These are phyloP conservation scores for Marcusenius ussheri DNA, from an alignment of 2,113 vertebrate genomes.

Conservation along the genomic window DNA sequence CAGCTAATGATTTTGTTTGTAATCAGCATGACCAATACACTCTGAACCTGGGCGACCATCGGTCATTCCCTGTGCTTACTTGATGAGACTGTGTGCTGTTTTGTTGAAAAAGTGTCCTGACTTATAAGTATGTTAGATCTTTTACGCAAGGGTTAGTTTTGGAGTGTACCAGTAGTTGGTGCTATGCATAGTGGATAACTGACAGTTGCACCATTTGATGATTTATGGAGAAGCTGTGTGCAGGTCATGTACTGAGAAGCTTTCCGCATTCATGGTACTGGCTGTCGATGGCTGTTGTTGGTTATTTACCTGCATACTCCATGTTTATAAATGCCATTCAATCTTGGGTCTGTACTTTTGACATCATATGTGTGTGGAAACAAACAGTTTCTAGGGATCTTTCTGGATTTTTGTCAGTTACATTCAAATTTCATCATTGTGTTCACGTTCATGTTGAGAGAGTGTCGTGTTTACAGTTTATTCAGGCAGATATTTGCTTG, in stretches of 20 bases:
- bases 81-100: background rate
- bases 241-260: background rate
- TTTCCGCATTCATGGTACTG: background rate
- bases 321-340: background rate
- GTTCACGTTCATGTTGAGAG: background rate
- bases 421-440: background rate
- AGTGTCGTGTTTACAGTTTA: background rate
- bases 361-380: background rate
- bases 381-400: background rate
- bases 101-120: background rate
- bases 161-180: background rate
- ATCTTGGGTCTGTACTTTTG: background rate
- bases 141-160: background rate
- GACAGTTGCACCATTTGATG: background rate
- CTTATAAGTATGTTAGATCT: background rate
- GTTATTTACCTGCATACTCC: background rate
- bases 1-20: background rate
- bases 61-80: background rate
- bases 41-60: background rate
- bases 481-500: background rate
- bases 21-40: background rate
- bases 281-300: background rate
- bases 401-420: background rate
- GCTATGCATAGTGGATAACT: background rate
- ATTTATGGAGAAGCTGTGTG: background rate